Base-by-base conservation (phyloP, 2,113 vertebrate genomes). In the Piaya cayana region DNA sequence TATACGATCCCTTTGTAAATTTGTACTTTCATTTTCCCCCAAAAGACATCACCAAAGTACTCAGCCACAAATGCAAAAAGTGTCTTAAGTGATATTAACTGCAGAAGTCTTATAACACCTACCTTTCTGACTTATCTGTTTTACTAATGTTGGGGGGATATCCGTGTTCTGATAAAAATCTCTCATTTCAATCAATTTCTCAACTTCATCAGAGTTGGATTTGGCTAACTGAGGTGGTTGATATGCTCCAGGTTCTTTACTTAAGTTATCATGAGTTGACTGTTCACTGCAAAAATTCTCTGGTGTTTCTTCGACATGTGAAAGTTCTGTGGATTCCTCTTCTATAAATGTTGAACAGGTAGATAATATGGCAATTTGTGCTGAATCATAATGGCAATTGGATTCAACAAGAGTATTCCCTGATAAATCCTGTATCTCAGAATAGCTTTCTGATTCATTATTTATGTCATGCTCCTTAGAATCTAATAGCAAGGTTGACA, bases 71-170 rank as follows among this genome's bases (percentile, higher is more conserved):
- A 21, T 15, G 5, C 39, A 55, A 67, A 75, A 81, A 9, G 6
- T 29, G 2, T 58, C 3, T n/a, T 68, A 67, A 87, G 20, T 34
- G 29, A 45, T 70, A 81, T 32, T 59, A 60, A 80, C 10, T 69
- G 34, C 25, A 18, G 14, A 68, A 83, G 5, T 69, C 65, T 75
- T 62, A 12, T 32, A 88, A 49, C 12, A 94, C 96, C 15, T 97
- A 98, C 97, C 97, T 98, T 96, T 95, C 59, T 96, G 92, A 69
- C 69, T 76, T 39, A 90, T 95, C 37, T 95, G 82, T 65, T 93
- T 97, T 80, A 87, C 43, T 63, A 96, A 62, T 6, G 93, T 94
- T 21, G 64, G 20, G 19, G 52, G 14, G 6, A 74, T 62, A 64
- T 94, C 92, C 79, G 50, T 42, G 59, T 93, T 96, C 27, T 95